phyloP scores from a whole-genome alignment of 1,140 invertebrate genomes.

The Atopsyche davidsoni region DNA sequence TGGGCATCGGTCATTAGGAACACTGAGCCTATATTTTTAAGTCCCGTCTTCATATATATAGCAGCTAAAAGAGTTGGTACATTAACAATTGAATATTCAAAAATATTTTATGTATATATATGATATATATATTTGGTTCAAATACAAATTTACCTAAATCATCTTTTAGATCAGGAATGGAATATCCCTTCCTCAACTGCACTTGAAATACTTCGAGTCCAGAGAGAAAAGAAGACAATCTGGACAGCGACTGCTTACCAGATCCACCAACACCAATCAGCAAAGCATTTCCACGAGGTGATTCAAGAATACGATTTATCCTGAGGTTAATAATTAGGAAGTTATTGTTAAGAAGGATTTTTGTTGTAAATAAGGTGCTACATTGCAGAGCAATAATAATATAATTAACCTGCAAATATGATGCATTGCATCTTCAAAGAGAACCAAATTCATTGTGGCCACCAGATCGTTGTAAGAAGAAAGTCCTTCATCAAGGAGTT shows the following conservation, averaged over 20 bases:
- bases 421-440: conserved; percentile 93
- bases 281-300: conserved; percentile 84
- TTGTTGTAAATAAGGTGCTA: too few species aligned
- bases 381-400: background rate
- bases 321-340: too few species aligned
- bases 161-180: conserved; percentile 72
- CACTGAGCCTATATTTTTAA: conserved; percentile 81
- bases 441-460: conserved; percentile 88
- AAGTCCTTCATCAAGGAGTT: conserved; percentile 75
- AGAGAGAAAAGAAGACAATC: conserved; percentile 83
- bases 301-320: conserved; percentile 89
- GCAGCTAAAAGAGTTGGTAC: conserved; percentile 39
- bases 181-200: conserved; percentile 83
- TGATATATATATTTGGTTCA: conserved; percentile 1
- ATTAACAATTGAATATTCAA: background rate
- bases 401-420: conserved; percentile 70
- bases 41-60: conserved; percentile 82
- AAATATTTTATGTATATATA: background rate
- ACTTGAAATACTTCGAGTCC: conserved; percentile 88
- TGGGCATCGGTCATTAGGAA: conserved; percentile 94
- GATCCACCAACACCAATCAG: conserved; percentile 91
- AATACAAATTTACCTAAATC: conserved; percentile 55
- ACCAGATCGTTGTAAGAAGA: conserved; percentile 79
- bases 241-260: conserved; percentile 86
- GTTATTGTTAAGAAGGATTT: too few species aligned